These are phyloP conservation scores for Andrena hattorfiana DNA, from an alignment of 2,888 invertebrate genomes.

Conservation along the genomic window DNA sequence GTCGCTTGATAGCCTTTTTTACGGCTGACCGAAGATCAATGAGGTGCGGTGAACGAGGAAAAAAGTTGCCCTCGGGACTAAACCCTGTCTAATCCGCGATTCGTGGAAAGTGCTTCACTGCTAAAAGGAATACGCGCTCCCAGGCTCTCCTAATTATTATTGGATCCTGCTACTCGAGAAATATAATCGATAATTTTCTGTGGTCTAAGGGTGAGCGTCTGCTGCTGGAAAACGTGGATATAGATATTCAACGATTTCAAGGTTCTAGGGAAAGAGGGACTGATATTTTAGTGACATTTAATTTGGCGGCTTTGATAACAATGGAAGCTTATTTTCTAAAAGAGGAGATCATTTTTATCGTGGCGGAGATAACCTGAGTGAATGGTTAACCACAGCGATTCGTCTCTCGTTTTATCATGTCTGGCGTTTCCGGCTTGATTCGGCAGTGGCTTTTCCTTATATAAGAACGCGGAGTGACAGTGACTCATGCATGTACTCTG, in stretches of 20 bases:
- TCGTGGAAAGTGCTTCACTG: not conserved
- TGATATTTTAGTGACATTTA: slow-evolving; percentile 16
- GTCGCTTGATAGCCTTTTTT: slow-evolving; percentile 46
- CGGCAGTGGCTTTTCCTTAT: no score
- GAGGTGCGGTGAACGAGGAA: slow-evolving; percentile 21
- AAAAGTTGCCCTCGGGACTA: slow-evolving; percentile 2
- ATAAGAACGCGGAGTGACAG: no score
- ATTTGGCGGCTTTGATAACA: slow-evolving; percentile 3
- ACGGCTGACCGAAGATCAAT: slow-evolving; percentile 44
- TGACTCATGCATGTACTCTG: no score
- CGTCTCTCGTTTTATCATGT: not conserved
- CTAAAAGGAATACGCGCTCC: not conserved
- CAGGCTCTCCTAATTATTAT: not conserved
- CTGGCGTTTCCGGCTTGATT: not conserved
- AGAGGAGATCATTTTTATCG: slow-evolving; percentile 27
- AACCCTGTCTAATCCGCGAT: slow-evolving; percentile 8
- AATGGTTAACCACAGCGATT: slow-evolving; percentile 1
- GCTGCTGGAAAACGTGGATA: not conserved
- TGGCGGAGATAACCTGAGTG: not conserved
- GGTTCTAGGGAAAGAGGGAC: not conserved
- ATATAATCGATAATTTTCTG: not conserved
- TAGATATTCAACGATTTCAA: no score
- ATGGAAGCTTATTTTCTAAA: not conserved
- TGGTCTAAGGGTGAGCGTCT: not conserved
- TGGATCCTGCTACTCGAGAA: not conserved